These are phyloP conservation scores for Pomacea canaliculata DNA, from an alignment of 2,888 invertebrate species.

Conservation along the genomic window DNA sequence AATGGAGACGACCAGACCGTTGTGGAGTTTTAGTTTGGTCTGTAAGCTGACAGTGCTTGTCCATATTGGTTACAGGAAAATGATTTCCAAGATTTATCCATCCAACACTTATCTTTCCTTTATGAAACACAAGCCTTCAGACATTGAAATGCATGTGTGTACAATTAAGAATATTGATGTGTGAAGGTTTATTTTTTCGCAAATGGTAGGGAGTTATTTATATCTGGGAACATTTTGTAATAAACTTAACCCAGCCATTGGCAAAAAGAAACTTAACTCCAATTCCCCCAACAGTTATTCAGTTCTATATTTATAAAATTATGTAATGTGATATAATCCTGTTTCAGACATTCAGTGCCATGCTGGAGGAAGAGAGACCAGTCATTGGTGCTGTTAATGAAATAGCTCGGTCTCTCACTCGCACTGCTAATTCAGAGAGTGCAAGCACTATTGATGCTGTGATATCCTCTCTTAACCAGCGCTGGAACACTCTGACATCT, in stretches of 20 bases:
- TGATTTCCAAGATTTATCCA: not conserved
- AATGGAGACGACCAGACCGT: no score
- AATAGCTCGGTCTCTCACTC: slow-evolving; percentile 80
- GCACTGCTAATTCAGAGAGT: slow-evolving; percentile 77
- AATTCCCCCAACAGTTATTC: not conserved
- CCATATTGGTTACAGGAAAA: no score
- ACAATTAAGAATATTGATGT: no score
- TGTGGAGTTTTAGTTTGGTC: no score
- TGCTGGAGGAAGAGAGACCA: slow-evolving; percentile 12
- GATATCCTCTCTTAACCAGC: slow-evolving; percentile 49
- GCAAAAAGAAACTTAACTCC: not conserved
- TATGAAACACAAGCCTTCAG: no score
- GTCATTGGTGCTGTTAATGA: slow-evolving; percentile 82
- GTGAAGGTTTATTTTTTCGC: no score
- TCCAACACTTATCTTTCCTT: not conserved
- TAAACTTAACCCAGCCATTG: not conserved
- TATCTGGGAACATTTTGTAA: no score
- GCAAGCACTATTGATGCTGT: slow-evolving; percentile 43
- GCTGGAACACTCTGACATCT: slow-evolving; percentile 50
- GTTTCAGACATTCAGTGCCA: slow-evolving; percentile 11
- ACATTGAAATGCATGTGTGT: no score
- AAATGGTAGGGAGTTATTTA: no score
- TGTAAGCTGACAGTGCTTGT: no score
- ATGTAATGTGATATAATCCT: no score
- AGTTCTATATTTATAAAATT: not conserved